A percentile compares a stretch with the other conserved stretches of the same genome.
Evolutionary conservation across 2,797 vertebrate genomes (phyloP).

Genomic region (Anomalospiza imberbis): DNA sequence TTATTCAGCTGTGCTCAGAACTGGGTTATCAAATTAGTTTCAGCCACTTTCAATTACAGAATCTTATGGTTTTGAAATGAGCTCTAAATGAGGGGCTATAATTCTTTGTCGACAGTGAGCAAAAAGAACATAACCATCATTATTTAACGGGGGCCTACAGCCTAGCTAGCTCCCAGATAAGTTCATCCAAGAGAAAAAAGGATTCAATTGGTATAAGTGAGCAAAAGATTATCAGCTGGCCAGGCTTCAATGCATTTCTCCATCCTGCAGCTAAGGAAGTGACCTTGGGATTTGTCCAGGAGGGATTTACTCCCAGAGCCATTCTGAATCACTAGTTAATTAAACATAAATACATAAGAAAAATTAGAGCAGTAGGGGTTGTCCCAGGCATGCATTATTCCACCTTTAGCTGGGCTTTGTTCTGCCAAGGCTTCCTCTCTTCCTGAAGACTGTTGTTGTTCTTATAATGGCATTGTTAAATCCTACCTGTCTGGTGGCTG

Average conservation of each 20-base stretch:
- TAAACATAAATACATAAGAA: conserved; percentile 16
- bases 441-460: neutral
- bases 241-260: conserved; percentile 11
- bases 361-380: neutral
- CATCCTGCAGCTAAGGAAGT: neutral
- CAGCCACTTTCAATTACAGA: conserved; percentile 71
- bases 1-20: conserved; percentile 51
- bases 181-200: conserved; percentile 24
- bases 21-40: conserved; percentile 69
- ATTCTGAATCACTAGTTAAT: neutral
- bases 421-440: neutral
- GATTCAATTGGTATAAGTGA: conserved; percentile 19
- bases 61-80: conserved; percentile 66
- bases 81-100: conserved; percentile 64
- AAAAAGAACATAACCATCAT: conserved; percentile 65
- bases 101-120: conserved; percentile 56
- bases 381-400: neutral
- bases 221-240: conserved; percentile 25
- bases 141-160: conserved; percentile 54
- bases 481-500: neutral
- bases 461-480: neutral
- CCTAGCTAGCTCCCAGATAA: conserved; percentile 33
- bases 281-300: conserved; percentile 39
- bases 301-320: neutral
- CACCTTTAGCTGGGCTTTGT: neutral